Conservation (phyloP, 92 coral and sea anemone species). For the Desmophyllum pertusum region DNA sequence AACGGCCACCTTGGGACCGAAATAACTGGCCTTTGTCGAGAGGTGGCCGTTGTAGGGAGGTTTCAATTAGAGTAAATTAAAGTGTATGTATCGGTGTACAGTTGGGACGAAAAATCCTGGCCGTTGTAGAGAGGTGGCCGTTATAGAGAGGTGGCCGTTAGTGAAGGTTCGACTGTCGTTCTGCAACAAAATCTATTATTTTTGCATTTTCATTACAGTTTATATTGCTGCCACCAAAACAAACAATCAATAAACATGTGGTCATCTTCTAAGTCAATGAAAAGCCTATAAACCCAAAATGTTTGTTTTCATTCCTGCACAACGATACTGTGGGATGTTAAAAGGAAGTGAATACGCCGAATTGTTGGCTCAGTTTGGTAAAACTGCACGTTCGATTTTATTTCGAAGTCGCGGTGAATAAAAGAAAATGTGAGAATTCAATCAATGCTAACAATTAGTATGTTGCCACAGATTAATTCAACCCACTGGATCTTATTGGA, state of each 20-base stretch:
- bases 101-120: too few relatives aligned
- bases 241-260: background rate
- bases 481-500: conserved; percentile 7
- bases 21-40: too few relatives aligned
- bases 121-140: too few relatives aligned
- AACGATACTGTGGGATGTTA: background rate
- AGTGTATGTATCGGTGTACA: too few relatives aligned
- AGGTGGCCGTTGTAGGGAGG: too few relatives aligned
- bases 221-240: background rate
- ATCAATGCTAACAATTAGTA: conserved; percentile 13
- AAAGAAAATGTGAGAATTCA: background rate
- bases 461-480: conserved; percentile 18
- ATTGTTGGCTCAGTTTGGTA: background rate
- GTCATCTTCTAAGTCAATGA: conserved; percentile 3
- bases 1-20: too few relatives aligned
- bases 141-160: too few relatives aligned
- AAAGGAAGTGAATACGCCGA: background rate
- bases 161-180: too few relatives aligned
- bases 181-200: background rate
- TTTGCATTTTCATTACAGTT: background rate
- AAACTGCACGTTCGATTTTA: background rate
- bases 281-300: background rate
- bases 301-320: background rate
- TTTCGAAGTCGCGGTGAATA: background rate
- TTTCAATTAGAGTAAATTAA: too few relatives aligned